Conservation (phyloP, 2,888 invertebrate species). For the Drosophila cracens region DNA sequence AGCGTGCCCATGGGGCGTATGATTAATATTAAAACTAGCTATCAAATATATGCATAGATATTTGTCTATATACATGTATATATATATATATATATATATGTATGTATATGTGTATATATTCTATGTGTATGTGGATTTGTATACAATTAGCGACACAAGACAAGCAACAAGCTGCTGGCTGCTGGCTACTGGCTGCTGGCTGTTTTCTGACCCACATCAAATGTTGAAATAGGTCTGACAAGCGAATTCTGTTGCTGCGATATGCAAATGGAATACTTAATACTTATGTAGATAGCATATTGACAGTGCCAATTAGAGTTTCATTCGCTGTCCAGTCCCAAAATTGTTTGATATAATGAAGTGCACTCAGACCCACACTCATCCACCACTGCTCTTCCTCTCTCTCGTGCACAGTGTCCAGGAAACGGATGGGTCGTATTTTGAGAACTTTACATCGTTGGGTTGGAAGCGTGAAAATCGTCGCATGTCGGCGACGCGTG, state of each 20-base stretch:
- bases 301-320: constrained; percentile 74
- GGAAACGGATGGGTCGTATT: constrained; percentile 97
- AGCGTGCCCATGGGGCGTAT: constrained; percentile 47
- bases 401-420: constrained; percentile 90
- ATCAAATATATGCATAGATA: constrained; percentile 41
- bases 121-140: constrained; percentile 56
- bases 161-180: constrained; percentile 33
- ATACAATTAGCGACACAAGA: constrained; percentile 71
- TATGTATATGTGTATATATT: background rate
- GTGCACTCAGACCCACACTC: constrained; percentile 21
- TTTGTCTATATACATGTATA: constrained; percentile 46
- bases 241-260: constrained; percentile 17
- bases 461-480: constrained; percentile 97
- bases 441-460: constrained; percentile 96
- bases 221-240: constrained; percentile 79
- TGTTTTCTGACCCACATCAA: constrained; percentile 73
- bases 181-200: constrained; percentile 9
- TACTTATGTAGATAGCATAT: constrained; percentile 62
- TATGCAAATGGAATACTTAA: constrained; percentile 54
- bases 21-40: constrained; percentile 39
- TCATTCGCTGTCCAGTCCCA: constrained; percentile 28
- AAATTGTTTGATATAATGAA: constrained; percentile 61
- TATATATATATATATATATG: constrained; percentile 44
- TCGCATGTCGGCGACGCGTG: constrained; percentile 91
- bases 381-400: background rate